These are phyloP conservation scores for Lamellibrachia columna DNA, from an alignment of 2,888 invertebrate genomes.

Conservation along the genomic window DNA sequence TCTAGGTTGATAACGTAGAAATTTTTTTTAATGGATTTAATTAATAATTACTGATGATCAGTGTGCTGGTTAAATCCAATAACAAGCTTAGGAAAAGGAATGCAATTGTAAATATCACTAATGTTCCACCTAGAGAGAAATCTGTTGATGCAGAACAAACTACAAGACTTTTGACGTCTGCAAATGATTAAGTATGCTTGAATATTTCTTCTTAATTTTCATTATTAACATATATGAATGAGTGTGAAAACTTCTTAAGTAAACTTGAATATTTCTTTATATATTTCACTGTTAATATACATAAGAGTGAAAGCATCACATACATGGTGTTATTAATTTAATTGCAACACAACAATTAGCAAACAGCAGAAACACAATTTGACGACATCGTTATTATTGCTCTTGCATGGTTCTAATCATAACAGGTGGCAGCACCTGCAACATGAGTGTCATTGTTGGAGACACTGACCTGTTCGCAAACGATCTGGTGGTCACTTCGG, in stretches of 20 bases:
- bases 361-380: neutral
- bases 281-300: neutral
- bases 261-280: neutral
- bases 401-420: neutral
- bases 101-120: neutral
- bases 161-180: neutral
- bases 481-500: slow-evolving; percentile 63
- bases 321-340: neutral
- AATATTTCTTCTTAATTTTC: no score
- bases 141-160: neutral
- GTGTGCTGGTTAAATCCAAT: neutral
- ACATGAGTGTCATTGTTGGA: no score
- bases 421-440: neutral
- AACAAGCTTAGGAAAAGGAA: neutral
- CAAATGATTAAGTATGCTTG: neutral
- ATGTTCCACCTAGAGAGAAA: neutral
- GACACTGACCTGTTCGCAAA: slow-evolving; percentile 62
- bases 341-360: neutral
- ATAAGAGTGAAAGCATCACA: neutral
- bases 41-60: slow-evolving; percentile 17
- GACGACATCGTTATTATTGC: neutral
- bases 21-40: neutral
- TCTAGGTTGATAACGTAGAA: neutral
- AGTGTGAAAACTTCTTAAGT: neutral
- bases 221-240: neutral